Base-by-base conservation (phyloP, 2,113 vertebrate species). In the Pongo pygmaeus region DNA sequence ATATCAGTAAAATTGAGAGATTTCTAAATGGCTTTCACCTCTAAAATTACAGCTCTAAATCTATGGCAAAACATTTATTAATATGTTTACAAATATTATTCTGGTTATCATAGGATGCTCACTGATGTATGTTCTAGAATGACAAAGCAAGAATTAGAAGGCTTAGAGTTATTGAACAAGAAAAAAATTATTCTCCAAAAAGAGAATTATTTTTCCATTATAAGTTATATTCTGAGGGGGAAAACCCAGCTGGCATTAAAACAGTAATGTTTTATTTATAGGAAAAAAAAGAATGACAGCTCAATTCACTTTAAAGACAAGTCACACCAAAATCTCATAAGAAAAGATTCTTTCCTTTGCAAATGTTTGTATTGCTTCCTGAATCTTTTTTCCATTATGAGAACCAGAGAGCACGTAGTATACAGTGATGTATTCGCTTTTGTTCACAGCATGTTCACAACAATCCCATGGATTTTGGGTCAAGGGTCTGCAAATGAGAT, bases 31-130 rank as follows among this genome's bases (percentile, higher is more conserved):
- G 74, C 52, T 88, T 90, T 50, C 2, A 40, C 22, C 35, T 93
- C 20, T 88, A 89, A 84, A 88, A 43, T 43, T 86, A 64, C 50
- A 4, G 38, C 74, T 93, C 17, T 46, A 96, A 84, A n/a, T 64
- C 23, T 83, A 23, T 32, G 89, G 0, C 55, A 97, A 59, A 89
- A 78, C 95, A 48, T 98, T 97, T 92, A 95, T 95, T 96, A 96
- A 77, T 94, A 78, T 91, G 12, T 97, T 69, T 96, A 78, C 97
- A 98, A 93, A 92, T 80, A 59, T 11, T 98, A 89, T 97, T 94
- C 93, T 97, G 89, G 40, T 84, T 96, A 72, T 94, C 84, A 95
- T 13, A 40, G 13, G 0, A 64, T 22, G n/a, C 57, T 97, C 92
- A 94, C 40, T 90, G 48, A 75, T 2, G 8, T 64, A 84, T 78